Conservation (phyloP, 2,888 invertebrate species). For the Zygothrica quintamaculata region DNA sequence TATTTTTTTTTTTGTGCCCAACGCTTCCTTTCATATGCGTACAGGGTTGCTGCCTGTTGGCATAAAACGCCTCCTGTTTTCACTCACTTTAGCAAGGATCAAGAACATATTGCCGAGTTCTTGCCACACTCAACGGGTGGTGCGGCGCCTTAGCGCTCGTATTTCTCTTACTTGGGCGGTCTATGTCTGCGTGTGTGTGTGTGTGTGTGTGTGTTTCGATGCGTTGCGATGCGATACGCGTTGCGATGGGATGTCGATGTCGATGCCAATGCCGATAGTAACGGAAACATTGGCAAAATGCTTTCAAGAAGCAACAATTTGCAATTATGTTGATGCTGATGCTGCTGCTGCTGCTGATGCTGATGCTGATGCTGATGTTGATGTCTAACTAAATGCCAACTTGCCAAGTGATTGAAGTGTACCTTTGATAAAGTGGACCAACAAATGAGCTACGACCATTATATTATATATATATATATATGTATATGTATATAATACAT, state of each 20-base stretch:
- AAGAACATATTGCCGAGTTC: slow-evolving; percentile 69
- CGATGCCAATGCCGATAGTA: slow-evolving; percentile 31
- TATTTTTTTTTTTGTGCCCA: neutral
- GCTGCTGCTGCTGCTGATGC: neutral
- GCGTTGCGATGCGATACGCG: neutral
- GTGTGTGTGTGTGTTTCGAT: neutral
- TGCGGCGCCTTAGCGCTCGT: slow-evolving; percentile 30
- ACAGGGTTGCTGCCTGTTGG: slow-evolving; percentile 39
- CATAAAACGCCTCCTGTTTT: slow-evolving; percentile 43
- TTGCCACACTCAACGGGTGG: slow-evolving; percentile 62
- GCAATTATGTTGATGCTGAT: slow-evolving; percentile 67
- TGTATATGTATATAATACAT: too few relatives aligned
- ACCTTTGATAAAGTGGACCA: slow-evolving; percentile 30
- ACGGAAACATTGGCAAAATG: slow-evolving; percentile 67
- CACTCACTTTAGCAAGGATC: slow-evolving; percentile 50
- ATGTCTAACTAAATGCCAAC: slow-evolving; percentile 29
- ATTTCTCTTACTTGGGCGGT: slow-evolving; percentile 43
- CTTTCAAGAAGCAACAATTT: slow-evolving; percentile 69
- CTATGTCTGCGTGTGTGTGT: neutral
- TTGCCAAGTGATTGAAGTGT: slow-evolving; percentile 6
- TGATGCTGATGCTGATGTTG: too few relatives aligned
- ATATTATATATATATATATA: too few relatives aligned
- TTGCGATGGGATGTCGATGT: neutral
- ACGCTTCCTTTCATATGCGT: neutral
- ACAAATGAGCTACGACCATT: slow-evolving; percentile 25